Base-by-base conservation (phyloP, 2,113 vertebrate genomes). In the Ardeotis arabs region DNA sequence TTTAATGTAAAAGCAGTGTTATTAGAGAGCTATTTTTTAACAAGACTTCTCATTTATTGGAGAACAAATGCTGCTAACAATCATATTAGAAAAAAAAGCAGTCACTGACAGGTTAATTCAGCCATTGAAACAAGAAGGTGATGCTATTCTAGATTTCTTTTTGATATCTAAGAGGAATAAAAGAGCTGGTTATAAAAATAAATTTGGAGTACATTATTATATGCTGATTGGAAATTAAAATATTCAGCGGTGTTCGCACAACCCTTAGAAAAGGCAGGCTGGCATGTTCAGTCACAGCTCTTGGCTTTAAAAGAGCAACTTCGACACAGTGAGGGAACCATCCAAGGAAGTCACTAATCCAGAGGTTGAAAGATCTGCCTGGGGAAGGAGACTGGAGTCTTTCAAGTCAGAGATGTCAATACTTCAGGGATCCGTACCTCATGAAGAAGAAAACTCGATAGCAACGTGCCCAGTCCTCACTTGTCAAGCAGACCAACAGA, bases 21-120 rank as follows among this genome's bases (percentile, higher is more conserved):
- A 89, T 25, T 87, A 90, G 60, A 75, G 33, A 21, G 16, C 53
- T 49, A 24, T 31, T 89, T 86, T 84, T 60, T 18, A 82, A 66
- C 35, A 89, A 68, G 58, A 69, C 25, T 94, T 91, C 53, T 89
- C 13, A 73, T 64, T 79, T 87, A 91, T 11, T 58, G 47, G 44
- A 79, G 77, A 93, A 82, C 31, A 96, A 96, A 93, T 64, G 81
- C 27, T 91, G 53, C 53, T 84, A 70, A 87, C 47, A 94, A 84
- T 87, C 92, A 64, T 31, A 84, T 23, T 60, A 89, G 44, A 84
- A 64, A 24, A 8, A 7, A 89, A 91, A 94, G 49, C 62, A 75
- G 62, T 44, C 53, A 41, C 58, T 84, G 87, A 66, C 60, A 79
- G 58, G 49, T 93, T 84, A 90, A 87, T 84, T 84, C 84, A 92